Evolutionary conservation across 2,797 vertebrate genomes (phyloP), one percentile per base, ranked within the genome.

Genomic region (Todus mexicanus): DNA sequence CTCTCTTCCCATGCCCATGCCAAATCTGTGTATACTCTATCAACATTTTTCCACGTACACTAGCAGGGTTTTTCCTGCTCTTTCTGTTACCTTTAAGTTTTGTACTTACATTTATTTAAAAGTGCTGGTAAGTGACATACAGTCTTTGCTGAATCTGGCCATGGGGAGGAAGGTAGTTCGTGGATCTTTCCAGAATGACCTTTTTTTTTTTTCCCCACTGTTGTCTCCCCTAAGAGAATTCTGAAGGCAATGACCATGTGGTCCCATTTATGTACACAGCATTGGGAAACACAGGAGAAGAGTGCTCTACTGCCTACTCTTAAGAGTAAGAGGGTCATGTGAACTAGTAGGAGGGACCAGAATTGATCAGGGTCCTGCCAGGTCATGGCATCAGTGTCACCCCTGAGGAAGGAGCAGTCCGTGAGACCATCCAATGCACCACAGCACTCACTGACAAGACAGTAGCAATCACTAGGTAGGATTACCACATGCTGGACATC

Each of bases 371-470:
- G 20, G 25, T 35, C 19, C 57, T 64, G 13, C 12, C 10, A 11
- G 9, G 16, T 42, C 29, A 29, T 0, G 0, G 12, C 56, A 25
- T 27, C 18, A 17, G 23, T 14, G 33, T 47, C 38, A 71, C 5
- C 7, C 11, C 29, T 45, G 35, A 86, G 22, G 43, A 74, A 83
- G 33, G 4, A 81, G 19, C 18, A 11, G 23, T 40, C 47, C 11
- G 7, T 9, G 31, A 90, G 29, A 65, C 25, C 19, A 59, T 7
- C 26, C 51, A 48, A 29, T 0, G 1, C 20, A 70, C 8, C 43
- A 54, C 0, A 0, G 53, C n/a, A 40, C 33, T 43, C 3, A 0
- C 35, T 68, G 43, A 18, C 19, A 76, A 75, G 59, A 26, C 12
- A 57, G 37, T 12, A 59, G 45, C 56, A 91, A 23, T 14, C 2